phyloP scores from a whole-genome alignment of 1,140 invertebrate genomes.

The Diabrotica virgifera region DNA sequence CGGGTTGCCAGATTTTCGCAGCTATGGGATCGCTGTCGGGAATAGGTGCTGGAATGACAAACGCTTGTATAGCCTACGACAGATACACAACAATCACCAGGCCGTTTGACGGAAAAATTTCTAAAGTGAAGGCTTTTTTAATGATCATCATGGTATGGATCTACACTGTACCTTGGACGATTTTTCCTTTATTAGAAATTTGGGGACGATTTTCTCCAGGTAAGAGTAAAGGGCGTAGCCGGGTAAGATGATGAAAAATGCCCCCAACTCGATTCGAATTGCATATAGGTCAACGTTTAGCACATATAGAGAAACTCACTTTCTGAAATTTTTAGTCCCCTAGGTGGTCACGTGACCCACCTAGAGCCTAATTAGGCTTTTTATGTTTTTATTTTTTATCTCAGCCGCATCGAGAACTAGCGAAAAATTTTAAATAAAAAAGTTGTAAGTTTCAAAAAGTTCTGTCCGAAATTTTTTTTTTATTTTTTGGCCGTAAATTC shows the following conservation, averaged over 20 bases:
- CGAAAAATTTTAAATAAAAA: no score
- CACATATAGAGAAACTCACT: no score
- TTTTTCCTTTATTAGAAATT: conserved; percentile 73
- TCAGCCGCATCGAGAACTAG: no score
- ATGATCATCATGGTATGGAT: conserved; percentile 72
- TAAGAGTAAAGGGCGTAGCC: conserved; percentile 34
- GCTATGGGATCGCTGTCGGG: conserved; percentile 74
- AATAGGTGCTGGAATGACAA: conserved; percentile 63
- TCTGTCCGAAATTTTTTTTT: no score
- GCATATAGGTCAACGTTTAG: no score
- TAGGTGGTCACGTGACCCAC: no score
- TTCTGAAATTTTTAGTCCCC: no score
- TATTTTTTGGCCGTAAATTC: no score
- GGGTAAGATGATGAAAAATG: background rate
- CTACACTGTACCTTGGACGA: conserved; percentile 75
- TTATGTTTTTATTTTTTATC: no score
- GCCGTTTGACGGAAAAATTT: conserved; percentile 77
- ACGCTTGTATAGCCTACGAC: conserved; percentile 19
- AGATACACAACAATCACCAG: conserved; percentile 73
- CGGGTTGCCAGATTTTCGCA: conserved; percentile 76
- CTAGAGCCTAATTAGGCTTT: no score
- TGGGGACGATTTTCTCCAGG: conserved; percentile 82
- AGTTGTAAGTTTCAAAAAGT: no score
- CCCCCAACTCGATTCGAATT: no score
- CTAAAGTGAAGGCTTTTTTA: conserved; percentile 68